Base-by-base conservation (phyloP, 2,113 vertebrate genomes). In the Ciconia maguari region DNA sequence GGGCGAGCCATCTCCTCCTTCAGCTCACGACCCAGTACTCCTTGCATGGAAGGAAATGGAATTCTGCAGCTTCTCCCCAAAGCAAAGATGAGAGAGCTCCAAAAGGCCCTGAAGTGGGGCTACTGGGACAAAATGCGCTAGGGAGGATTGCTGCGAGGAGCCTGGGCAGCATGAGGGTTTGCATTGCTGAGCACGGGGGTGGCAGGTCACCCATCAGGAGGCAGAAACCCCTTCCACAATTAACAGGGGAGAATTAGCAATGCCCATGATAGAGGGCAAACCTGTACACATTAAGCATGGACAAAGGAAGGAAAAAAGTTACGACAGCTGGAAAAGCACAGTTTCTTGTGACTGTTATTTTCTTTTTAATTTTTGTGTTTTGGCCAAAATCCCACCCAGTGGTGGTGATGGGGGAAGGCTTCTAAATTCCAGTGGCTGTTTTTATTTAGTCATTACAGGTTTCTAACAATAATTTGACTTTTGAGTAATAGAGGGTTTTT, bases 401-500 rank as follows among this genome's bases (percentile, higher is more conserved):
- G 38, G 25, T 52, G 30, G 65, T 34, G 30, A 26, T 14, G 30
- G 52, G 52, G 25, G 11, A 78, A 78, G 71, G 22, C 44, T 87
- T 30, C 87, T 74, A 52, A 44, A 44, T 84, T 94, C 81, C 51
- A 42, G 41, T 76, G 81, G 13, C 58, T 88, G 34, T 48, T 82
- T 91, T 85, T 79, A 65, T 83, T 90, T 80, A 77, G 44, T 72
- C 66, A 49, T 92, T 83, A 58, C 0, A 2, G 10, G 51, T 85
- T 90, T 93, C 83, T 84, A 90, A 88, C 87, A 88, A n/a, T 76
- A 90, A 92, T 61, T 54, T 58, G 41, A 76, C 62, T 95, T 96
- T 69, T 61, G 41, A 79, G 52, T 91, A 84, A 83, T 46, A 61
- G 26, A 49, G 18, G 29, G 3, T 1, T 81, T 92, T 82, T 89